Conservation (phyloP, 2,797 vertebrate species). For the Coregonus suidteri region DNA sequence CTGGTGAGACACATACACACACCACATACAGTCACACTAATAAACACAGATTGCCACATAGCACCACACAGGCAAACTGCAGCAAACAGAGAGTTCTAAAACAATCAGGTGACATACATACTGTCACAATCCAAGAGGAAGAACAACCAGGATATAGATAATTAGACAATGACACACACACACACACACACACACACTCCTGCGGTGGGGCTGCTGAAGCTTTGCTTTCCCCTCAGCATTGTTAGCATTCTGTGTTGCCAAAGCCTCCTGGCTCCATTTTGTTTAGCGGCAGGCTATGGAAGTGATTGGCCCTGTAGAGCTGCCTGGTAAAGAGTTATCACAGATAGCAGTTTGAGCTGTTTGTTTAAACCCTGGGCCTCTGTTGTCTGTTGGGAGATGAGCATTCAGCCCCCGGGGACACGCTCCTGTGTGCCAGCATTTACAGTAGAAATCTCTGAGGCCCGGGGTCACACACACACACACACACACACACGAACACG, state of each 20-base stretch:
- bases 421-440: conserved; percentile 31
- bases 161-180: conserved; percentile 13
- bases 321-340: conserved; percentile 61
- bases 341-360: conserved; percentile 69
- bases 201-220: conserved; percentile 28
- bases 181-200: not conserved
- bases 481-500: too few species aligned
- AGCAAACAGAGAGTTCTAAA: not conserved
- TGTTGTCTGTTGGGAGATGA: conserved; percentile 74
- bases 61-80: conserved; percentile 8
- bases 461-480: too few species aligned
- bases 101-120: not conserved
- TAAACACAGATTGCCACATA: conserved; percentile 17
- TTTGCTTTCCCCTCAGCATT: conserved; percentile 45
- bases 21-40: not conserved
- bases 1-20: conserved; percentile 78
- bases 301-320: conserved; percentile 71
- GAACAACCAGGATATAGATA: conserved; percentile 12
- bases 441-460: not conserved
- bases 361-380: conserved; percentile 68
- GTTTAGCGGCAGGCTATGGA: conserved; percentile 69
- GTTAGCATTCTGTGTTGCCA: conserved; percentile 70
- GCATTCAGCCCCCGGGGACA: conserved; percentile 53
- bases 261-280: conserved; percentile 71
- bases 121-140: not conserved